Base-by-base conservation (phyloP, 2,888 invertebrate genomes). In the Lasioglossum zephyrum region DNA sequence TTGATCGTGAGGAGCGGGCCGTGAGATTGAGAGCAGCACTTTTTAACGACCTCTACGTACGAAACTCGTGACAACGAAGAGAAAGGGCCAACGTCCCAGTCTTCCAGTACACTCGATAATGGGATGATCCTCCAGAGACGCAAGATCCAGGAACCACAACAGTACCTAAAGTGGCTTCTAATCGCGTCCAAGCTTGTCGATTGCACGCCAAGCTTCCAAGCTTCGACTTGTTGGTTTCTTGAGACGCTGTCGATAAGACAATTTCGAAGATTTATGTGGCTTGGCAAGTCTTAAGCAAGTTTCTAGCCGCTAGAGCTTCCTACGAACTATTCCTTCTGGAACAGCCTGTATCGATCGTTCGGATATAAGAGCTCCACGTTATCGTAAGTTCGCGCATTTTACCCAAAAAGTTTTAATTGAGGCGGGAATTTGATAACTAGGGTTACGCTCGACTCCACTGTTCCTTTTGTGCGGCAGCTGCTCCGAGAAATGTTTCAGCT, bases 11-110 rank as follows among this genome's bases (percentile, higher is more conserved):
- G 73, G 80, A 83, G 26, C 70, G 77, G 82, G 82, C 82, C 90
- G 85, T 86, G 88, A 89, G 91, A 90, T 88, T 81, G 87, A 82
- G 88, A 90, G 77, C 84, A 73, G 82, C 84, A 88, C 84, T 81
- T 89, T 91, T 89, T 87, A 88, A 85, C 87, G 81, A 88, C 86
- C 83, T 88, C 79, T 57, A 81, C 77, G 81, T 85, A 70, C 81
- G 44, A 53, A 16, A 70, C 44, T 44, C 77, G 81, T 49, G 77
- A 73, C n/a, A 31, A 16, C 63, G 53, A 11, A 31, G 74, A 47
- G 47, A 47, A 41, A 39, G 47, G 57, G 60, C 76, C 49, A 86
- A 72, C 81, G 85, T 85, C 73, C 41, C 72, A 84, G 80, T 78
- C 86, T 47, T 69, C 73, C 57, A 53, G 22, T 81, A 66, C 22